These are phyloP conservation scores for Drosophila oshimai DNA, from an alignment of 1,140 invertebrate genomes.

Conservation along the genomic window DNA sequence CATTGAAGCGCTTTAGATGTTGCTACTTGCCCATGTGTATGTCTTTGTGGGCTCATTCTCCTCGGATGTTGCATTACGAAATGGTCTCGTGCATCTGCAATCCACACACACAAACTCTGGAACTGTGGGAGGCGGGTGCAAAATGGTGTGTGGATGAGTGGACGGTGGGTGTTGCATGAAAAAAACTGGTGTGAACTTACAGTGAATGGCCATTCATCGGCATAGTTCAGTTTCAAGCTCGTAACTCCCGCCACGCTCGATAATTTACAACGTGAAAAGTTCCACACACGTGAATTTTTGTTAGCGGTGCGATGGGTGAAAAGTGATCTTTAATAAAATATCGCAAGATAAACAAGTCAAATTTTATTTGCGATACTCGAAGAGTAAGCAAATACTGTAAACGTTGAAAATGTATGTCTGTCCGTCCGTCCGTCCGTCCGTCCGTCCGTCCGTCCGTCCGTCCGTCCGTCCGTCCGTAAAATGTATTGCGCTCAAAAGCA, in stretches of 20 bases:
- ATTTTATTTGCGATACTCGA: too few species aligned
- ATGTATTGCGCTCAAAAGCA: too few species aligned
- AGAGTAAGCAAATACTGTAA: too few species aligned
- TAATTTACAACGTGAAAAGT: slow-evolving; percentile 23
- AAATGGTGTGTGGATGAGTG: neutral
- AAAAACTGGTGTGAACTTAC: slow-evolving; percentile 16
- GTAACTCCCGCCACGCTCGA: slow-evolving; percentile 10
- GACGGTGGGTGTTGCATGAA: neutral
- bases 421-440: too few species aligned
- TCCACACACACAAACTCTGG: neutral
- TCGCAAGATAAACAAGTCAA: too few species aligned
- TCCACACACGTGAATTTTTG: neutral
- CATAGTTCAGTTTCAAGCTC: slow-evolving; percentile 5
- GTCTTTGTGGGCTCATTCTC: slow-evolving; percentile 18
- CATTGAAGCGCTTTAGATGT: slow-evolving; percentile 66
- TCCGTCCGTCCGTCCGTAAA: too few species aligned
- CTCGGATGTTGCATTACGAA: slow-evolving; percentile 50
- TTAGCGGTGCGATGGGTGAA: neutral
- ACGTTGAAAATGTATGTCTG: too few species aligned
- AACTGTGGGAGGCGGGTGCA: neutral
- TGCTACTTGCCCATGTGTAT: slow-evolving; percentile 19
- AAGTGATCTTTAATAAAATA: neutral
- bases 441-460: too few species aligned
- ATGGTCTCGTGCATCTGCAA: slow-evolving; percentile 38
- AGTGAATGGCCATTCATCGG: slow-evolving; percentile 14